Evolutionary conservation across 2,888 invertebrate species (phyloP), one percentile per base, ranked within the genome.

Genomic region (Xylota segnis): DNA sequence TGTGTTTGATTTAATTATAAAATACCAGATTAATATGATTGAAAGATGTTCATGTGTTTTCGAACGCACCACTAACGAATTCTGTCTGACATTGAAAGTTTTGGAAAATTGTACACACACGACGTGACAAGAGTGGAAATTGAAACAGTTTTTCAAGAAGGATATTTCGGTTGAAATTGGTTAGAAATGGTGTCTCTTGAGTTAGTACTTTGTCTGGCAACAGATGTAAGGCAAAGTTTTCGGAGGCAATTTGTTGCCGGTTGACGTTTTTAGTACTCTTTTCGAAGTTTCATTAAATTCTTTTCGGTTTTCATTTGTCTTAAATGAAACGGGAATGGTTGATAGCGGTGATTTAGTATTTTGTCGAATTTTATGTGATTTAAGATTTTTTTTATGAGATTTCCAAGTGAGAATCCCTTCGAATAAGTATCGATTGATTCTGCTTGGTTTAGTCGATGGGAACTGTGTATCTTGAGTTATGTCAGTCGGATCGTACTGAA

Each of bases 221-320:
- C 61, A 47, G 63, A 63, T 45, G 63, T 16, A 16, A 14, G 63
- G 16, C 16, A 45, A 63, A 63, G 43, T 63, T 63, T 63, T 27
- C 27, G 4, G 14, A 61, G 18, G 6, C 43, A 43, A 40, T 61
- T 61, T 61, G 27, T 61, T 10, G 14, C 10, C 9, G 27, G 23
- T 12, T 43, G 45, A 63, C 16, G 43, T 29, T 63, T 45, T 63
- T 45, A 63, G 32, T 45, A 12, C 7, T 1, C 10, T 12, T 63
- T 29, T 14, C 10, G 16, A 63, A 66, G 65, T 52, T 23, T 34
- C 65, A 37, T 66, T 52, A n/a, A 37, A 18, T 10, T 7, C 18
- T 10, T 50, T 14, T 43, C 5, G 12, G 12, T 23, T 23, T 50
- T 32, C 32, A n/a, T 59, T 65, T 34, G 23, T 65, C 47, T 9